Evolutionary conservation across 2,113 vertebrate genomes (phyloP), one percentile per base, ranked within the genome.

Genomic region (Hymenochirus boettgeri): DNA sequence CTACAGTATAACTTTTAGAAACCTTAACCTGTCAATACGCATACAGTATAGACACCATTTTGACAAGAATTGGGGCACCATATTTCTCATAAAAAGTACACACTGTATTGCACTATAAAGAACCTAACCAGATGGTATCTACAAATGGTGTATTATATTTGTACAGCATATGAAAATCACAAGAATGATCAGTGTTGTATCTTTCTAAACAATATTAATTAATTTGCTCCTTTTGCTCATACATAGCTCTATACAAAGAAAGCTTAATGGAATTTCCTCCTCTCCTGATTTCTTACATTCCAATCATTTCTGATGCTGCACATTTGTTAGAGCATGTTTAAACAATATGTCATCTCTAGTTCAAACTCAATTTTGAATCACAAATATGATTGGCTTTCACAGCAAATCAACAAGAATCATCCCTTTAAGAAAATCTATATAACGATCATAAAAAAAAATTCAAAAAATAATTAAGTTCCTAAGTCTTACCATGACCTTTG

Each of bases 291-390:
- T 69, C 33, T 69, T 31, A 60, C 65, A 69, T 69, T 69, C 65
- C 65, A n/a, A 69, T 60, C 57, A 69, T 60, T 59, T 69, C 33
- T 53, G 27, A 53, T 69, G 33, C 65, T 45, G 18, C 31, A 60
- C 48, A 69, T 69, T 60, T 69, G 65, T 69, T 60, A 60, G 33
- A 60, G 52, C 65, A 60, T 69, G 65, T 69, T 60, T 69, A 69
- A 69, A 69, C 65, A 53, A 69, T 60, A 60, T 53, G 56, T 69
- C 33, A 69, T 52, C 53, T 69, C 48, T 60, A 60, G 52, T 29
- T 15, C 47, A 58, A 64, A 51, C 55, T 35, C 33, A 42, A 45
- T 24, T 45, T 25, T 53, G 48, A 35, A 69, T 69, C 18, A 23
- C 39, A 45, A 65, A 67, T 58, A 27, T 10, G 33, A 67, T 66